Evolutionary conservation across 1,140 invertebrate genomes (phyloP), one percentile per base, ranked within the genome.

Genomic region (Lucilia sericata): DNA sequence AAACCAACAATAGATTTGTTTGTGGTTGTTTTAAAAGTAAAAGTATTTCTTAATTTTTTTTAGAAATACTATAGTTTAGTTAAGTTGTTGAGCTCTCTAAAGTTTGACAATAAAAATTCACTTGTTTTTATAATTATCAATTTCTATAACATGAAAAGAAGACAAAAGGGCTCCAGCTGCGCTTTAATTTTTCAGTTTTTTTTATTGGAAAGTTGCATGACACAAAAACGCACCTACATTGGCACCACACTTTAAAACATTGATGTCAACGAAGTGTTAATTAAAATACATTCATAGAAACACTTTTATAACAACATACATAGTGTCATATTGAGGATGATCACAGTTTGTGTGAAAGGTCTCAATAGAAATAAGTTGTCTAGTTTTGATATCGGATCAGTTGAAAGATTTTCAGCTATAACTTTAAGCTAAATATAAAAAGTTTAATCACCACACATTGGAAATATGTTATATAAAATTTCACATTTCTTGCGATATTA

Each of bases 201-300:
- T 42, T 42, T 10, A 8, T 42, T 42, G 0, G 42, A 49, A 51
- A 80, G 13, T 49, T 80, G 76, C 19, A 80, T 49, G 47, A 49
- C 76, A 80, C 42, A 80, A 21, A 78, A 80, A 80, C 21, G n/a
- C 21, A 80, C 42, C n/a, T 14, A 21, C 76, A 5, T 3, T 51
- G n/a, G n/a, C 36, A 78, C n/a, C 8, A 21, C 9, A 7, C n/a
- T 49, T 51, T 25, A 80, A 19, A 25, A 25, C 19, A 51, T 21
- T 80, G 76, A 25, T 80, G 76, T 21, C 76, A 80, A 80, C 47
- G 76, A 49, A 80, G 76, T 80, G 76, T 80, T 80, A 80, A 80
- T 80, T 80, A 80, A 80, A 49, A 80, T 49, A 49, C 21, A 47
- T 78, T 13, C 30, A 78, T 36, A 78, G 13, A 17, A 5, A 17